Evolutionary conservation across 2,797 vertebrate species (phyloP).

Genomic region (Pelodytes ibericus): DNA sequence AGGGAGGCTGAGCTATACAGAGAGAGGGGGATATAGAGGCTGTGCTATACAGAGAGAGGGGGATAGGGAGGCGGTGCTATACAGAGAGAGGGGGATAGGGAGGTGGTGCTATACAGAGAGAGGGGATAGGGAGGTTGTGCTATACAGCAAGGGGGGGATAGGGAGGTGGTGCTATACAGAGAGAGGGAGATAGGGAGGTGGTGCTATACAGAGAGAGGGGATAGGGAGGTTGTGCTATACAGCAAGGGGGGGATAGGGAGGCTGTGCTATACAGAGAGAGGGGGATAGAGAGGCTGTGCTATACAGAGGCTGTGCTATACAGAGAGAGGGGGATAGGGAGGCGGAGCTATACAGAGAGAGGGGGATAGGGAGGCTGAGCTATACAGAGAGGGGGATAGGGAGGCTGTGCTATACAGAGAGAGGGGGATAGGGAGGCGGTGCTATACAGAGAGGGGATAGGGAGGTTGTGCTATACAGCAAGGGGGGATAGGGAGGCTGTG

Average conservation of each 20-base stretch:
- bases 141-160: not conserved
- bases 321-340: not conserved
- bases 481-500: too few species aligned
- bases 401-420: not conserved
- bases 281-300: too few species aligned
- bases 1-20: too few species aligned
- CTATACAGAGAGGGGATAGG: not conserved
- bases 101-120: not conserved
- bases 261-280: not conserved
- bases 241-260: too few species aligned
- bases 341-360: not conserved
- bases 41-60: not conserved
- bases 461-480: not conserved
- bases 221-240: not conserved
- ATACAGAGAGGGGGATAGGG: too few species aligned
- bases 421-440: not conserved
- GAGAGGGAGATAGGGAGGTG: accelerated
- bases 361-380: too few species aligned
- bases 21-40: too few species aligned
- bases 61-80: not conserved
- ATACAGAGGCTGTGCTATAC: not conserved
- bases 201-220: not conserved
- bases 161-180: not conserved
- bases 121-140: not conserved
- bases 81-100: not conserved